Evolutionary conservation across 2,113 vertebrate species (phyloP).

Genomic region (Nothocercus julius): DNA sequence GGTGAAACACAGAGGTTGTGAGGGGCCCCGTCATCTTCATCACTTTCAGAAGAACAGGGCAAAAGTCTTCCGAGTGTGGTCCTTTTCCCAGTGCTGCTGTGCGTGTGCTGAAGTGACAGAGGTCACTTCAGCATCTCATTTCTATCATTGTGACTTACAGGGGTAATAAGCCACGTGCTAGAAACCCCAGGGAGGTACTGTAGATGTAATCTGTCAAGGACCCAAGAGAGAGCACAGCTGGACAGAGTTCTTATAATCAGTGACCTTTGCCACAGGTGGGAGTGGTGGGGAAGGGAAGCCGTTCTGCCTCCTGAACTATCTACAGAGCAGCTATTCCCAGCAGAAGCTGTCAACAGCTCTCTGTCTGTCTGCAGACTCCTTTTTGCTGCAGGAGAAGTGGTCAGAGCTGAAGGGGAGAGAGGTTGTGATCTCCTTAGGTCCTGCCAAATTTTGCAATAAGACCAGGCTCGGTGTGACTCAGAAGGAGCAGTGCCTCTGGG

Average conservation of each 20-base stretch:
- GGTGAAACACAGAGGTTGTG: neutral
- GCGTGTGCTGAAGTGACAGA: neutral
- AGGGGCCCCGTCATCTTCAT: neutral
- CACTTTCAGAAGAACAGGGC: neutral
- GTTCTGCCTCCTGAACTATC: neutral
- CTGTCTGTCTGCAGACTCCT: neutral
- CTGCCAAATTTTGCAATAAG: neutral
- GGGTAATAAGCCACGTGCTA: rapidly evolving
- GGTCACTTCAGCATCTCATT: neutral
- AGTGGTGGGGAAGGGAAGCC: neutral
- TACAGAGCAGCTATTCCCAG: neutral
- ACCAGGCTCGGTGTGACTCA: neutral
- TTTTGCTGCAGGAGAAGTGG: neutral
- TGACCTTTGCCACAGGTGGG: neutral
- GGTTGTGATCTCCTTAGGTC: neutral
- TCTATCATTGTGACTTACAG: neutral
- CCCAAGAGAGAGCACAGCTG: neutral
- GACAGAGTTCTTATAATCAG: neutral
- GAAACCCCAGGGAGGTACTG: neutral
- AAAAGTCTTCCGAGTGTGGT: neutral
- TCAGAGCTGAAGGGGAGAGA: neutral
- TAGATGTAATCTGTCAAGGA: neutral
- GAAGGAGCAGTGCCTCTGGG: neutral
- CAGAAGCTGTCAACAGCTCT: neutral
- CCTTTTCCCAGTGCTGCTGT: neutral